A percentile compares a stretch with the other conserved stretches of the same genome.
Conservation (phyloP, 2,888 invertebrate genomes). For the Gerris lacustris region DNA sequence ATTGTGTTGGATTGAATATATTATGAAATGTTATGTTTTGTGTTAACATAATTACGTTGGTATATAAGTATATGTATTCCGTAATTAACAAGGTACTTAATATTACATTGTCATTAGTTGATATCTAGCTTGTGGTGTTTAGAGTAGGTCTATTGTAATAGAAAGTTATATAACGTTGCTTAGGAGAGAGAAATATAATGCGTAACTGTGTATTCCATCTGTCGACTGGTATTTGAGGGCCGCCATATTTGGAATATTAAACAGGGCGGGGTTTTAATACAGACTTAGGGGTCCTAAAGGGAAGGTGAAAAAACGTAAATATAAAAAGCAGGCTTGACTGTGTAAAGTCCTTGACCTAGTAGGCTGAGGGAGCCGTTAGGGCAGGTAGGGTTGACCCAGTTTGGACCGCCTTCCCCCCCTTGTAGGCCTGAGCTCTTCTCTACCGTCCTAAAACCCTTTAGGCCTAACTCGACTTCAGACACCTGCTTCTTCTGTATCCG, state of each 20-base stretch:
- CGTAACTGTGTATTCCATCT: no score
- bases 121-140: no score
- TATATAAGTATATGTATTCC: no score
- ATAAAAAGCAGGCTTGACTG: not conserved
- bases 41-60: no score
- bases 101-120: no score
- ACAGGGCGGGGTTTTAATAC: not conserved
- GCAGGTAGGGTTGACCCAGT: not conserved
- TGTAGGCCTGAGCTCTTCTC: no score
- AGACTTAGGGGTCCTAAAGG: not conserved
- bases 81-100: no score
- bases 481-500: not conserved
- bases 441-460: not conserved
- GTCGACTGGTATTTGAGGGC: not conserved
- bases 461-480: not conserved
- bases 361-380: not conserved
- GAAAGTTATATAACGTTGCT: no score
- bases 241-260: not conserved
- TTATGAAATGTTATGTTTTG: no score
- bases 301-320: not conserved
- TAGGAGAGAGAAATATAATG: no score
- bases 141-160: no score
- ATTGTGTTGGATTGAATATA: no score
- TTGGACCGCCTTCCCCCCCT: not conserved
- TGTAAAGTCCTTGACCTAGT: not conserved